A percentile compares a stretch with the other conserved stretches of the same genome.
These are phyloP conservation scores for Capreolus pygargus DNA, from an alignment of 2,113 vertebrate species.

Conservation along the genomic window DNA sequence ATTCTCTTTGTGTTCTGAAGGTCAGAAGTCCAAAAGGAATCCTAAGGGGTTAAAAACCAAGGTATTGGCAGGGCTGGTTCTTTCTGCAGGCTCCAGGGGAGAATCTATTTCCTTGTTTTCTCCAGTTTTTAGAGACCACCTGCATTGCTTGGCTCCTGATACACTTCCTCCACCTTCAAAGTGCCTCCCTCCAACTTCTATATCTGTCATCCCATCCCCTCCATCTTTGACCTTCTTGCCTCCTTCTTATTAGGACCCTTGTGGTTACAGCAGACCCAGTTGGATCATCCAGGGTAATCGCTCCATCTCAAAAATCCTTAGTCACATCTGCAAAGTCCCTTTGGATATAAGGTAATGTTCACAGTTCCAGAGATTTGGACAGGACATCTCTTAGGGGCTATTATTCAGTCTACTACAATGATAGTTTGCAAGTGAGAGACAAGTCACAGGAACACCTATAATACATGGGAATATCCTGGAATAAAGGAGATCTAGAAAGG, in stretches of 20 bases:
- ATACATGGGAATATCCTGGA: background rate
- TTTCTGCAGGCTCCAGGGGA: background rate
- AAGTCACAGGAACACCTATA: background rate
- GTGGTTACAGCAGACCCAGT: background rate
- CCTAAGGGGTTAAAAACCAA: background rate
- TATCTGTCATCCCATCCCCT: background rate
- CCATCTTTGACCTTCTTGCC: background rate
- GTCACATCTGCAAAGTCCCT: conserved; percentile 15
- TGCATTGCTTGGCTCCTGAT: background rate
- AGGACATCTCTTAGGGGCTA: background rate
- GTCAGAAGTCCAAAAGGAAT: background rate
- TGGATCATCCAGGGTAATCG: conserved; percentile 1
- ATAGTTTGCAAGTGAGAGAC: background rate
- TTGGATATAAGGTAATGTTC: background rate
- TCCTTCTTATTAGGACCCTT: background rate
- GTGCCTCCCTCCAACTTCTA: background rate
- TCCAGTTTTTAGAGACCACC: background rate
- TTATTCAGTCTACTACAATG: background rate
- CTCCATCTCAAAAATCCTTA: background rate
- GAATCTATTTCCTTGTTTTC: background rate
- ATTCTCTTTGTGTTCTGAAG: background rate
- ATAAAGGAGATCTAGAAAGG: background rate
- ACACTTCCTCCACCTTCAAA: background rate
- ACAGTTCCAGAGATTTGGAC: background rate
- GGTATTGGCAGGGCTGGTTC: background rate